Base-by-base conservation (phyloP, 2,888 invertebrate genomes). In the Tribolium freemani region DNA sequence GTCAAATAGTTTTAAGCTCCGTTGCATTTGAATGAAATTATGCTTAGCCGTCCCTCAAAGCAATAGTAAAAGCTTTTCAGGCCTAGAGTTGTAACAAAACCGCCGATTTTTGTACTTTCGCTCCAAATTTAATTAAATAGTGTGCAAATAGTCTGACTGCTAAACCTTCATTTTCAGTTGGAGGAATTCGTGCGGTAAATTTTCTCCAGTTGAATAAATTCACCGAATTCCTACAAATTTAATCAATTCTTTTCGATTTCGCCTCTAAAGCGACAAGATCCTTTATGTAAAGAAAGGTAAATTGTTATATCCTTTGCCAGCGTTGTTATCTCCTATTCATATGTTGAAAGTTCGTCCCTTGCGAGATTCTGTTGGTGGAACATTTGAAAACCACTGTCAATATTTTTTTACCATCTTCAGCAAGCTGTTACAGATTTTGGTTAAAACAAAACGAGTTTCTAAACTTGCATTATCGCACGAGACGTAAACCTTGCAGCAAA, bases 301-400 rank as follows among this genome's bases (percentile, higher is more conserved):
- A 70, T 63, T 70, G 63, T 63, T 70, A 60, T 50, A 60, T 69
- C 53, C 31, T 69, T 70, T 56, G 63, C 46, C 58, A 21, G 31
- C 58, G 58, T 26, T 60, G 58, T 69, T 69, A 69, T 69, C 69
- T 60, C 31, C 53, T 69, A 69, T 69, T 60, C 69, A 69, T 69
- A 69, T 21, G 58, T 51, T 60, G 50, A 57, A 69, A 58, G 16
- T 50, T 50, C 31, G 58, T 69, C 69, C 13, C 69, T 56, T 54
- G 61, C 31, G 50, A 63, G 63, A 38, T 50, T 50, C 51, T 51
- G 50, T 63, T 63, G 31, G 5, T 63, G 31, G 31, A 63, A 48
- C 63, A 63, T 63, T 30, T 20, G 11, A 26, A 63, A 51, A 31
- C 63, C 9, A 63, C 63, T 63, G 60, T 48, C 48, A 31, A 58